Base-by-base conservation (phyloP, 2,113 vertebrate genomes). In the Serilophus lunatus region DNA sequence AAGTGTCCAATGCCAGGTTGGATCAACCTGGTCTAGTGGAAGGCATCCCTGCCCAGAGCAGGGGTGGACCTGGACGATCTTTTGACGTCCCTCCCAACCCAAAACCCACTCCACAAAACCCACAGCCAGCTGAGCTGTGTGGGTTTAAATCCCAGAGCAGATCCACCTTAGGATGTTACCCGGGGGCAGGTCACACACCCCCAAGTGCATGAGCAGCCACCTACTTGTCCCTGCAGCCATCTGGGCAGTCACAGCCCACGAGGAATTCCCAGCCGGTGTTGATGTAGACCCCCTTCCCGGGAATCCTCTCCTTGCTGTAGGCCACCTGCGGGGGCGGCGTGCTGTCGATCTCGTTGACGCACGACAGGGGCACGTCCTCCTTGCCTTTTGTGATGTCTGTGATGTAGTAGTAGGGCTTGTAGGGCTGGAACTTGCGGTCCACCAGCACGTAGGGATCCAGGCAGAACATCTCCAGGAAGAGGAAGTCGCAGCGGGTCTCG, bases 391-490 rank as follows among this genome's bases (percentile, higher is more conserved):
- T 99, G 87, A 99, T 99, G 97, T 99, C 99, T 1, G 97, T 96
- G 81, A 99, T 99, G 97, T 99, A 99, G 96, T 99, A 99, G 96
- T 98, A 99, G 0, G 99, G 99, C 44, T 98, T 98, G 96, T 98
- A 99, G 1, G 99, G 99, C 92, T 99, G 99, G 96, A 99, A 99
- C 77, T 98, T 99, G 2, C 99, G 98, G 69, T 99, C 99, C 88
- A 99, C 99, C 66, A 99, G 97, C 85, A 99, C 99, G 10, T 99
- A 99, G 0, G 99, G 99, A 54, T 99, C 99, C 50, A 99, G 93
- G 96, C 99, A 99, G 97, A 99, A 99, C 99, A 99, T 99, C 97
- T 99, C 99, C 91, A 99, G 96, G 97, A 98, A 99, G 10, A 99
- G 97, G 93, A 99, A 99, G 97, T 99, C 98, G 18, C 99, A 99